Base-by-base conservation (phyloP, 2,797 vertebrate genomes). In the Graptemys geographica region DNA sequence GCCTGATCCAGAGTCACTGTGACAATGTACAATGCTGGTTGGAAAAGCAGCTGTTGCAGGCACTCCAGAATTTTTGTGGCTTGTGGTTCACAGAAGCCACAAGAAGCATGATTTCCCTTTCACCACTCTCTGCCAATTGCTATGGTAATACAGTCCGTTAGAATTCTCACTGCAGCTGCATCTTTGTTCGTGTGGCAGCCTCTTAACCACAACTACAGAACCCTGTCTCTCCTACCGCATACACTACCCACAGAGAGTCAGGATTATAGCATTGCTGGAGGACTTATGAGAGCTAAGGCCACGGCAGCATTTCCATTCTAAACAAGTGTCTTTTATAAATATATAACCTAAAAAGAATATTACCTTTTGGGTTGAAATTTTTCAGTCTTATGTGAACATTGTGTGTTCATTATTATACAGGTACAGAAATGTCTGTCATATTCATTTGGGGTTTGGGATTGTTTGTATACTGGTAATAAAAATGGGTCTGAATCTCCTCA, bases 281-380 rank as follows among this genome's bases (percentile, higher is more conserved):
- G 21, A 3, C 2, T 1, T 27, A 23, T 8, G 28, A 4, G 55
- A 31, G 55, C 5, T 65, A 25, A 12, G 49, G 1, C 25, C 1
- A 10, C 2, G 13, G n/a, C 44, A 65, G 11, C 28, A 3, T 18
- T 65, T 12, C 55, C 9, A 2, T 37, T 31, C 0, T 41, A 18
- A 65, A 53, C 7, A 0, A 8, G 15, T 25, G 2, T 6, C 37
- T 56, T 62, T 62, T 62, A 62, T 62, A 62, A 33, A 65, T 19
- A n/a, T 23, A 23, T 15, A 47, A 8, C 27, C 6, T 78, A 49
- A 49, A 44, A 16, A 47, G 74, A 78, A 49, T 28, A 44, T 78
- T 47, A 47, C 25, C 7, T 47, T 47, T 78, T 78, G 12, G 69
- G 0, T 31, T 1, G 1, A 10, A 55, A 10, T 1, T 33, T 79